Conservation (phyloP, 2,113 vertebrate genomes). For the Gobio gobio region DNA sequence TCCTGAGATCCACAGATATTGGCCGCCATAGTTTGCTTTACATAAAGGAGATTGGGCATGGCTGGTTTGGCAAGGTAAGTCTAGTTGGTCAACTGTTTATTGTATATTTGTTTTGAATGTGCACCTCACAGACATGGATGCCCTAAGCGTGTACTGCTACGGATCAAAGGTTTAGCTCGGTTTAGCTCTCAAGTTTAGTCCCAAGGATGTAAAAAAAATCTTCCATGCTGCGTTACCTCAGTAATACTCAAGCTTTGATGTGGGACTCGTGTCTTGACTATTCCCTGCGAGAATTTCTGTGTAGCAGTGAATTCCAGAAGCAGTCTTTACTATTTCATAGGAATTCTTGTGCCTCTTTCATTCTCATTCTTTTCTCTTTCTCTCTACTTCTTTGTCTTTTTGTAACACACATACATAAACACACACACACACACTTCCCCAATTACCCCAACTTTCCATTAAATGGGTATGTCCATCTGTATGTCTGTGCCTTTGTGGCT, state of each 20-base stretch:
- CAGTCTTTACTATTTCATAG: slow-evolving; percentile 9
- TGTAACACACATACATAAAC: slow-evolving; percentile 45
- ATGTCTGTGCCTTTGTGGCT: slow-evolving; percentile 35
- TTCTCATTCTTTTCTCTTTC: slow-evolving; percentile 54
- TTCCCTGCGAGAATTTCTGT: slow-evolving; percentile 26
- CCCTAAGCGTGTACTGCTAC: neutral
- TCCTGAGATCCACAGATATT: slow-evolving; percentile 84
- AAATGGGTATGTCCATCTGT: slow-evolving; percentile 59
- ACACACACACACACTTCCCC: slow-evolving; percentile 52
- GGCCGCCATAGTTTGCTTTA: slow-evolving; percentile 90
- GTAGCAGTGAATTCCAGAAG: slow-evolving; percentile 24
- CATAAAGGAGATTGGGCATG: slow-evolving; percentile 92
- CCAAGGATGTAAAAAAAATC: slow-evolving; percentile 29
- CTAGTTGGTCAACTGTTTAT: slow-evolving; percentile 13
- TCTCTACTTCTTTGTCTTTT: slow-evolving; percentile 49
- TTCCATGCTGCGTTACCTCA: slow-evolving; percentile 44
- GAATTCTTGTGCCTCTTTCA: slow-evolving; percentile 39
- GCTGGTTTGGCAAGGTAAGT: slow-evolving; percentile 96
- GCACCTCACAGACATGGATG: neutral
- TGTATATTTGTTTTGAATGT: slow-evolving; percentile 11
- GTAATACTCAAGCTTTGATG: slow-evolving; percentile 18
- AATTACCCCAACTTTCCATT: slow-evolving; percentile 57
- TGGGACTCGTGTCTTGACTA: slow-evolving; percentile 4
- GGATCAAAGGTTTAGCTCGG: neutral
- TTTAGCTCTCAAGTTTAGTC: slow-evolving; percentile 9